Percentiles rank a stretch among this genome's conserved stretches.
Evolutionary conservation across 2,113 vertebrate genomes (phyloP).

Genomic region (Myanophis thanlyinensis): DNA sequence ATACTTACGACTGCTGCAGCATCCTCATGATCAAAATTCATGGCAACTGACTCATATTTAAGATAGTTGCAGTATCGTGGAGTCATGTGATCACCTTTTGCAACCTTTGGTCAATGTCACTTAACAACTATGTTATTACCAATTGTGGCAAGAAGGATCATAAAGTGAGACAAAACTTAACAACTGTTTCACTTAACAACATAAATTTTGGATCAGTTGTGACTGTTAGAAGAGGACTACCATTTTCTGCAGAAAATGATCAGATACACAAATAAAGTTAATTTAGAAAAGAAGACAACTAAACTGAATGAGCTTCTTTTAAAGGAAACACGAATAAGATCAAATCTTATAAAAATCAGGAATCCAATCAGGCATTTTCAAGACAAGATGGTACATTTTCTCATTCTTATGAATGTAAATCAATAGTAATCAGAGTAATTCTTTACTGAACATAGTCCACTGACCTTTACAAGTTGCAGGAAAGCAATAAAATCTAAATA

Average conservation of each 20-base stretch:
- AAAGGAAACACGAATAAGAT: neutral
- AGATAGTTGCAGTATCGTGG: no score
- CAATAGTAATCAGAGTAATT: neutral
- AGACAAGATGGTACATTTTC: neutral
- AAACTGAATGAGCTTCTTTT: neutral
- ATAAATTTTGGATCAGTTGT: no score
- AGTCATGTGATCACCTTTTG: no score
- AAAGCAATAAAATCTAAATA: neutral
- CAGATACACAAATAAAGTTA: neutral
- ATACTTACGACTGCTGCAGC: neutral
- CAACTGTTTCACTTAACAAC: no score
- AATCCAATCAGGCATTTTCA: neutral
- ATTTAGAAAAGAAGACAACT: neutral
- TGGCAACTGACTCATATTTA: no score
- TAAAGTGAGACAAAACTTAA: no score
- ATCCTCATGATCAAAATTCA: no score
- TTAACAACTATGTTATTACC: no score
- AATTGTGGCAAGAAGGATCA: no score
- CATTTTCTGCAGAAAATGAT: neutral
- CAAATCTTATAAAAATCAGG: neutral
- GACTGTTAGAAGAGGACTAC: no score
- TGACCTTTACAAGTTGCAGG: neutral
- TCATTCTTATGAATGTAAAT: neutral
- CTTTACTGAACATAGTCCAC: neutral
- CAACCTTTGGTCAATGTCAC: no score